A percentile compares a stretch with the other conserved stretches of the same genome.
phyloP scores from a whole-genome alignment of 1,140 invertebrate species.

The Contarinia nasturtii region DNA sequence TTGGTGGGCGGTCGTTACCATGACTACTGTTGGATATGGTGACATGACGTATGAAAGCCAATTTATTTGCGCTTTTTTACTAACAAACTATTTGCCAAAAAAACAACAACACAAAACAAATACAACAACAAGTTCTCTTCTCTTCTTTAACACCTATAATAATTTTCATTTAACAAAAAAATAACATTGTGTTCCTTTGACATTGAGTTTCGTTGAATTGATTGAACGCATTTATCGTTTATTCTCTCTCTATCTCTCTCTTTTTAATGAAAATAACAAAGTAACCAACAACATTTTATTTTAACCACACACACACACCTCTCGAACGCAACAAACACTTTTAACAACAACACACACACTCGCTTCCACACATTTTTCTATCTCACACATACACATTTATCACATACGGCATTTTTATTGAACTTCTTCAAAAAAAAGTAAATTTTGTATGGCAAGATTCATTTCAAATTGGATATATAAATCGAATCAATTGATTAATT shows the following conservation, averaged over 20 bases:
- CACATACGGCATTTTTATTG: too few relatives aligned
- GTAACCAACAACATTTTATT: background rate
- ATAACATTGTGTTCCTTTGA: background rate
- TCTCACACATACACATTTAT: too few relatives aligned
- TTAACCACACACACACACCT: too few relatives aligned
- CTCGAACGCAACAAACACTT: too few relatives aligned
- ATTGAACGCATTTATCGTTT: background rate
- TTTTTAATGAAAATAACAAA: constrained; percentile 1
- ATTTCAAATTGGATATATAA: too few relatives aligned
- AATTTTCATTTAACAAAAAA: background rate
- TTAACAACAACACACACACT: too few relatives aligned
- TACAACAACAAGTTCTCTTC: background rate
- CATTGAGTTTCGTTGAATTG: constrained; percentile 2
- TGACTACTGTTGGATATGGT: constrained; percentile 99
- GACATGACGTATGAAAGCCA: constrained; percentile 98
- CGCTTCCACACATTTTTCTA: too few relatives aligned
- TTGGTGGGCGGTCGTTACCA: constrained; percentile 99
- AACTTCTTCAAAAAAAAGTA: too few relatives aligned
- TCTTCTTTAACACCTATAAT: background rate
- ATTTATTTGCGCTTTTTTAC: background rate
- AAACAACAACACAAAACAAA: background rate
- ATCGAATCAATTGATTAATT: too few relatives aligned
- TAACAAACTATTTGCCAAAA: background rate
- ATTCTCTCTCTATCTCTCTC: background rate
- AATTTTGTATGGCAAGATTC: too few relatives aligned